Evolutionary conservation across 2,797 vertebrate genomes (phyloP).

Genomic region (Clarias platycephalus): DNA sequence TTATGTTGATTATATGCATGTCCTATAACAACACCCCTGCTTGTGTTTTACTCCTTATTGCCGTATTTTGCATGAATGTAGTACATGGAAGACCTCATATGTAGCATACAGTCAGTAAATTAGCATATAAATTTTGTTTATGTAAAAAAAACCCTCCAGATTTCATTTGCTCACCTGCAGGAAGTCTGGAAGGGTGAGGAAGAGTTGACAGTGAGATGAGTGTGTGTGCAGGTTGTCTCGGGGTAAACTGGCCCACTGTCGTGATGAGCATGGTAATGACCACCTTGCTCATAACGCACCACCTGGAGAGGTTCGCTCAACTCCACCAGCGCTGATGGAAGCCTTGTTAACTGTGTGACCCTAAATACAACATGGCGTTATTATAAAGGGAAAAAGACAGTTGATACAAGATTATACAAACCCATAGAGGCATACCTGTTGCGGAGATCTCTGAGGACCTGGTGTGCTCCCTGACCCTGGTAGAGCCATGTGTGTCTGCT

Average conservation of each 20-base stretch:
- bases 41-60: not conserved
- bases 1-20: not conserved
- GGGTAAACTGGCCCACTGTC: conserved; percentile 97
- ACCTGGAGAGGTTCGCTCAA: conserved; percentile 97
- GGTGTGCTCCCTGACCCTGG: conserved; percentile 92
- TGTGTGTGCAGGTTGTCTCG: conserved; percentile 95
- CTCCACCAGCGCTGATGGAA: conserved; percentile 88
- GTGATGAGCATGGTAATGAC: conserved; percentile 96
- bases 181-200: conserved; percentile 94
- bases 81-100: not conserved
- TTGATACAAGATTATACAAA: not conserved
- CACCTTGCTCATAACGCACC: conserved; percentile 91
- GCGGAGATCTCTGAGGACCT: conserved; percentile 87
- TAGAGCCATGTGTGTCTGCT: conserved; percentile 98
- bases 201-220: conserved; percentile 86
- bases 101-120: not conserved
- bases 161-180: conserved; percentile 81
- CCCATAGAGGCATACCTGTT: conserved; percentile 74
- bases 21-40: not conserved
- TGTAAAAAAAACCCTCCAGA: not conserved
- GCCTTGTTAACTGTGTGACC: conserved; percentile 87
- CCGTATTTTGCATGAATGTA: not conserved
- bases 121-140: not conserved
- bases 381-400: not conserved
- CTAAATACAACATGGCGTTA: conserved; percentile 58